Conservation (phyloP, 2,797 vertebrate species). For the Staurois parvus region DNA sequence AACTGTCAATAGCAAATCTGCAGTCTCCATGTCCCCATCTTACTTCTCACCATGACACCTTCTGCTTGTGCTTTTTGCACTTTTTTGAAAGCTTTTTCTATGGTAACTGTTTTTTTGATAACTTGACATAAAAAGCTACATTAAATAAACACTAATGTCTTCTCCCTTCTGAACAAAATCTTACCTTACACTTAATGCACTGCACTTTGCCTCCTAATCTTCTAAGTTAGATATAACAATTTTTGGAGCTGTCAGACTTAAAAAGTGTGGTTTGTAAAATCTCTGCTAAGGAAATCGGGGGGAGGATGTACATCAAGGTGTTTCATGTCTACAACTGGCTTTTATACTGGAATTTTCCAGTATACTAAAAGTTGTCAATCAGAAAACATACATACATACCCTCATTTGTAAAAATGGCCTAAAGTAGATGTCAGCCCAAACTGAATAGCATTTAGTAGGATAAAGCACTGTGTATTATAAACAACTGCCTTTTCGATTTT, state of each 20-base stretch:
- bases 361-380: too few relatives aligned
- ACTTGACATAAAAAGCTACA: neutral
- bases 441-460: too few relatives aligned
- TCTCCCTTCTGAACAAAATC: neutral
- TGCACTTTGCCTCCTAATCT: neutral
- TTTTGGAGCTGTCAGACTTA: neutral
- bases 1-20: neutral
- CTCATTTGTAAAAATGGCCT: too few relatives aligned
- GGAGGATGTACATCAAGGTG: too few relatives aligned
- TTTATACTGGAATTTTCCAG: too few relatives aligned
- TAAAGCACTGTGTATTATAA: too few relatives aligned
- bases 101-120: neutral
- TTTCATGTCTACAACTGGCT: too few relatives aligned
- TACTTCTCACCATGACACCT: neutral
- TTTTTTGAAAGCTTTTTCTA: neutral
- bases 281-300: neutral
- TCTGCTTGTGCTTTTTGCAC: neutral
- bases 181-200: neutral
- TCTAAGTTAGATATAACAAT: neutral
- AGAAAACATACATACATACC: too few relatives aligned
- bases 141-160: conserved; percentile 7
- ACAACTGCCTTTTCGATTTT: too few relatives aligned
- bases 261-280: neutral
- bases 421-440: too few relatives aligned
- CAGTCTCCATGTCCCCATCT: neutral